Conservation (phyloP, 1,140 invertebrate species). For the Dinoponera quadriceps region DNA sequence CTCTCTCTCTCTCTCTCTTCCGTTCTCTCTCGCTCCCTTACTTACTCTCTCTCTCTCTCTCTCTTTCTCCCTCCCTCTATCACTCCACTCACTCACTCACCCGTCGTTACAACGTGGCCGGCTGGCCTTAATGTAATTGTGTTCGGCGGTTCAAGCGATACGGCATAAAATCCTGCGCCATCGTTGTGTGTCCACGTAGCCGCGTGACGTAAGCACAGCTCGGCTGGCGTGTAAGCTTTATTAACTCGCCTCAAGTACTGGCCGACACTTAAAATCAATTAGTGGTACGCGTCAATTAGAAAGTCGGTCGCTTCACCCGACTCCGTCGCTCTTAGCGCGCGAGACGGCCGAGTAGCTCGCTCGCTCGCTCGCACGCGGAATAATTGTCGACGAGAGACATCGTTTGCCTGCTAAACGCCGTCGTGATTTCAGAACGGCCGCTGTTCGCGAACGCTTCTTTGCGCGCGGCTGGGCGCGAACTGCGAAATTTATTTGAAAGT, state of each 20-base stretch:
- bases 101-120: constrained; percentile 21
- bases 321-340: constrained; percentile 38
- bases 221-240: constrained; percentile 57
- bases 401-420: background rate
- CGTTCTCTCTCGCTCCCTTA: background rate
- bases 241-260: constrained; percentile 68
- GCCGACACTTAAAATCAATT: constrained; percentile 78
- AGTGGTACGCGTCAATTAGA: constrained; percentile 77
- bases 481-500: no score
- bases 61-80: background rate
- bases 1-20: constrained; percentile 8
- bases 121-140: constrained; percentile 55
- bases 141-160: constrained; percentile 52
- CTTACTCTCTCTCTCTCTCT: background rate
- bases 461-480: no score
- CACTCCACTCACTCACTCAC: no score
- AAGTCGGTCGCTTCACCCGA: constrained; percentile 66
- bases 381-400: constrained; percentile 48
- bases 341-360: constrained; percentile 6
- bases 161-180: constrained; percentile 46
- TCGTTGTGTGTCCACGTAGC: constrained; percentile 42
- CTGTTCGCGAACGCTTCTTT: background rate
- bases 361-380: constrained; percentile 28
- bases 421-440: background rate
- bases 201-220: constrained; percentile 65